These are phyloP conservation scores for Saccostrea glomerata DNA, from an alignment of 1,140 invertebrate species.

Conservation along the genomic window DNA sequence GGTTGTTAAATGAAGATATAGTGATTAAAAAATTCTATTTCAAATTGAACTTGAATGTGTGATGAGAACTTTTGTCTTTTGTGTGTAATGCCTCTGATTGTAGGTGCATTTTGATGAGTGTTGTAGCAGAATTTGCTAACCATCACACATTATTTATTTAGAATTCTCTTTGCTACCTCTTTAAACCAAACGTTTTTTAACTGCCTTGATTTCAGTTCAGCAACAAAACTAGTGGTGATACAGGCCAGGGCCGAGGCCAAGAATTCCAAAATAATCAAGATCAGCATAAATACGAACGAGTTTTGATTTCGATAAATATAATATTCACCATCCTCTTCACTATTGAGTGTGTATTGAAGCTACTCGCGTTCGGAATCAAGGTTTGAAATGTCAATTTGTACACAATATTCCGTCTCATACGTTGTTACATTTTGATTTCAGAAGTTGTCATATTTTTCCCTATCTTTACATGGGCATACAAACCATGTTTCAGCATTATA, in stretches of 20 bases:
- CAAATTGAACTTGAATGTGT: neutral
- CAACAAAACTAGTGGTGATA: constrained; percentile 45
- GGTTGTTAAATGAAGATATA: neutral
- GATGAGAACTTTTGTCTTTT: constrained; percentile 1
- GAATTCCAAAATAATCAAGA: constrained; percentile 47
- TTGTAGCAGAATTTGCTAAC: constrained; percentile 38
- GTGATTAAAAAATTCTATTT: neutral
- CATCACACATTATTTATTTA: constrained; percentile 38
- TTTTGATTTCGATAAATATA: constrained; percentile 89
- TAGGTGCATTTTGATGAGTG: constrained; percentile 36
- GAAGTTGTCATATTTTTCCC: neutral
- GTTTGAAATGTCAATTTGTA: constrained; percentile 80
- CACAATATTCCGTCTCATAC: constrained; percentile 27
- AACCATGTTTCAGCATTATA: constrained; percentile 23
- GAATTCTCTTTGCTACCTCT: constrained; percentile 34
- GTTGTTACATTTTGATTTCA: constrained; percentile 37
- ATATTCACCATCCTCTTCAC: constrained; percentile 97
- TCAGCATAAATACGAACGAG: constrained; percentile 55
- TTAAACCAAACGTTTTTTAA: constrained; percentile 37
- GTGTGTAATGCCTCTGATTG: constrained; percentile 14
- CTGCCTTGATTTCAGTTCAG: constrained; percentile 69
- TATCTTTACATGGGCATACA: constrained; percentile 24
- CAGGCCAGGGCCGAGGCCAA: neutral
- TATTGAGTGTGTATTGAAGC: constrained; percentile 97
- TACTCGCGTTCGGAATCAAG: constrained; percentile 97